Percentiles rank a stretch among this genome's conserved stretches.
Evolutionary conservation across 2,113 vertebrate genomes (phyloP).

Genomic region (Osmerus eperlanus): DNA sequence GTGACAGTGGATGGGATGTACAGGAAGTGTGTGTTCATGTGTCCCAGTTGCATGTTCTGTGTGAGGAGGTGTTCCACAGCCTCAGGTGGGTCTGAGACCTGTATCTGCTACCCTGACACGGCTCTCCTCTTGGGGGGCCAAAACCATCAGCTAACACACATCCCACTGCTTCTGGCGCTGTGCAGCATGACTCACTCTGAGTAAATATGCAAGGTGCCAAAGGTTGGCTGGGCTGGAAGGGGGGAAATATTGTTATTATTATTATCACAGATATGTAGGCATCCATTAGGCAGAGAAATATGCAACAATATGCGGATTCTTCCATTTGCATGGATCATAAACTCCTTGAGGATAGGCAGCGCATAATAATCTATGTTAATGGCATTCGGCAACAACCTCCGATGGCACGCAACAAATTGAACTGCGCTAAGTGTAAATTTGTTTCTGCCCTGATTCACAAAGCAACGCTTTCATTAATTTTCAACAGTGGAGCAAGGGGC

Average conservation of each 20-base stretch:
- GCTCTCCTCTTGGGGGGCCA: not conserved
- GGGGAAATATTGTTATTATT: slow-evolving; percentile 42
- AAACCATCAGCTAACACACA: not conserved
- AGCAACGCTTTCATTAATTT: slow-evolving; percentile 68
- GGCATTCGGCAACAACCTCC: slow-evolving; percentile 38
- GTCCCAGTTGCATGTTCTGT: not conserved
- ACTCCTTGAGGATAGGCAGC: slow-evolving; percentile 64
- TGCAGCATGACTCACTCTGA: slow-evolving; percentile 10
- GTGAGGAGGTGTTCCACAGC: not conserved
- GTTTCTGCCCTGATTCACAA: slow-evolving; percentile 61
- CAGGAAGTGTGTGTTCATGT: not conserved
- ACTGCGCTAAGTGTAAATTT: slow-evolving; percentile 67
- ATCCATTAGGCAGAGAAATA: slow-evolving; percentile 70
- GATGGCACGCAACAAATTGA: slow-evolving; percentile 52
- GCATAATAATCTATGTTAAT: slow-evolving; percentile 64
- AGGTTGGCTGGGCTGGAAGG: slow-evolving; percentile 33
- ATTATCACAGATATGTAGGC: slow-evolving; percentile 62
- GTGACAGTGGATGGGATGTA: not conserved
- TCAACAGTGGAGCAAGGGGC: slow-evolving; percentile 47
- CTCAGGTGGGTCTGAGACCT: not conserved
- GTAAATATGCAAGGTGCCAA: slow-evolving; percentile 43
- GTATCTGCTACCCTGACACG: not conserved
- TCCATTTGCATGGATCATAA: slow-evolving; percentile 76
- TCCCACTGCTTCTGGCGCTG: slow-evolving; percentile 4
- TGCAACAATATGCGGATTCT: slow-evolving; percentile 69